These are phyloP conservation scores for Subanguina moxae DNA, from an alignment of 1,140 invertebrate species.

Conservation along the genomic window DNA sequence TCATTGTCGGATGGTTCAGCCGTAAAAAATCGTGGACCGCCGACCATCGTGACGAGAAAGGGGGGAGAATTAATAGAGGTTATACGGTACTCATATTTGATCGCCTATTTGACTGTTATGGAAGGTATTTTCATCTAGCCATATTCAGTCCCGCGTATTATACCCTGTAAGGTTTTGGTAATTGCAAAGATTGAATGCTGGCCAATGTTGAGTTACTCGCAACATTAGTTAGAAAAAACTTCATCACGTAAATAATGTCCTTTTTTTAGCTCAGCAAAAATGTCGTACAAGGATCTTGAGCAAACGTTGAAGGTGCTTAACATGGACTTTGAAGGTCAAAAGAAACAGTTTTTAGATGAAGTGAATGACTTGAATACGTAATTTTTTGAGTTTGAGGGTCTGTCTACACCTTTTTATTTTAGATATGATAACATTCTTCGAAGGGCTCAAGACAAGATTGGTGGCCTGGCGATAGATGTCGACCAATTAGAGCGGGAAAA, in stretches of 20 bases:
- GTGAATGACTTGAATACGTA: slow-evolving; percentile 31
- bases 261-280: slow-evolving; percentile 19
- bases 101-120: no score
- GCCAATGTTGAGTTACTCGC: no score
- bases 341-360: slow-evolving; percentile 34
- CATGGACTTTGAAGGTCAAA: slow-evolving; percentile 31
- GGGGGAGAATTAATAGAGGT: no score
- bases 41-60: no score
- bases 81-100: no score
- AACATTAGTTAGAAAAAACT: neutral
- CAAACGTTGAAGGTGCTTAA: slow-evolving; percentile 13
- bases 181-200: neutral
- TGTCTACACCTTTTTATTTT: no score
- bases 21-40: no score
- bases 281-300: slow-evolving; percentile 31
- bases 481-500: slow-evolving; percentile 32
- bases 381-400: no score
- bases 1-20: no score
- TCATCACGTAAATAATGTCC: neutral
- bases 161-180: neutral
- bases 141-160: neutral
- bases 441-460: slow-evolving; percentile 32
- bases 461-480: slow-evolving; percentile 8
- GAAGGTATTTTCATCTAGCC: neutral
- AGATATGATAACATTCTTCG: slow-evolving; percentile 27